These are phyloP conservation scores for Pungitius pungitius DNA, from an alignment of 2,113 vertebrate species.

Conservation along the genomic window DNA sequence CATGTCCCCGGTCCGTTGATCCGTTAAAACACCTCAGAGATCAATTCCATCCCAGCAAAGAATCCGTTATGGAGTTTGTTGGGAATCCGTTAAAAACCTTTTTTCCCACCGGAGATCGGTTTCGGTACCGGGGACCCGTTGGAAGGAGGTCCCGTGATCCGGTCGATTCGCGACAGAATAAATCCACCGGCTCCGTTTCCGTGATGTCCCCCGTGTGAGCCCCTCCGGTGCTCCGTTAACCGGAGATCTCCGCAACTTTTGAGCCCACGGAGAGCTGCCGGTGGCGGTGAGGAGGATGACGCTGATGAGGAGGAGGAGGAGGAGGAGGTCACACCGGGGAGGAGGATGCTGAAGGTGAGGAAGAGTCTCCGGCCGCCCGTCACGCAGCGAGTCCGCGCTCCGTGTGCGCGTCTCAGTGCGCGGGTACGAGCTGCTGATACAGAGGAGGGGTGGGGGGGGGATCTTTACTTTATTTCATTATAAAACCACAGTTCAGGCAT, in stretches of 20 bases:
- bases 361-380: conserved; percentile 33
- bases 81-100: conserved; percentile 1
- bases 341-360: not conserved
- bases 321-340: conserved; percentile 16
- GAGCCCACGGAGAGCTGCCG: conserved; percentile 27
- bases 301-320: not conserved
- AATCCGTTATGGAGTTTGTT: not conserved
- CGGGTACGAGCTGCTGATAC: conserved; percentile 40
- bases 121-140: not conserved
- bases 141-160: conserved; percentile 18
- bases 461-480: too few relatives aligned
- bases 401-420: conserved; percentile 7
- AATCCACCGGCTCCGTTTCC: conserved; percentile 4
- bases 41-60: not conserved
- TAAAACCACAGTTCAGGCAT: too few relatives aligned
- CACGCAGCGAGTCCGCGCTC: conserved; percentile 31
- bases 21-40: not conserved
- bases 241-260: conserved; percentile 64
- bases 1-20: not conserved
- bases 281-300: not conserved
- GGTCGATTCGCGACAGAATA: not conserved
- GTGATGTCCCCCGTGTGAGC: conserved; percentile 5
- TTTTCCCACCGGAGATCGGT: not conserved
- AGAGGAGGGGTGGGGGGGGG: not conserved
- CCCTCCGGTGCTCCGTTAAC: conserved; percentile 35